phyloP scores from a whole-genome alignment of 2,797 vertebrate genomes.

The Onychomys torridus region DNA sequence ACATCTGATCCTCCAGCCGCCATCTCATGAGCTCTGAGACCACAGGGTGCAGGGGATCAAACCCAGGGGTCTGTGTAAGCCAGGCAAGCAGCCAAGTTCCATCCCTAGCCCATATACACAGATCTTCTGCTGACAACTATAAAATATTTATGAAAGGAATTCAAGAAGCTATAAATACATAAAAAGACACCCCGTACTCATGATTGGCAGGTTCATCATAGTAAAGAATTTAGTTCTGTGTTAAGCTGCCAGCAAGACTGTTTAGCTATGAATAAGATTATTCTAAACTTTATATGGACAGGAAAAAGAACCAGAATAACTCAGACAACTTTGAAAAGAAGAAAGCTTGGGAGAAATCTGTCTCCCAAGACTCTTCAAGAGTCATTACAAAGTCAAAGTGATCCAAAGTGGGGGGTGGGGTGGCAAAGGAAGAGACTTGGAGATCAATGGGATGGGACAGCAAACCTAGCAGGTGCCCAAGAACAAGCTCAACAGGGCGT shows the following conservation, averaged over 20 bases:
- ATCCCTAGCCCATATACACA: background rate
- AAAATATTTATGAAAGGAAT: constrained; percentile 14
- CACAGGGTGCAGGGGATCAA: background rate
- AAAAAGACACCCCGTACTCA: background rate
- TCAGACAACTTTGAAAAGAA: background rate
- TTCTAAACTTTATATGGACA: background rate
- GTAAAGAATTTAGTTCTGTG: background rate
- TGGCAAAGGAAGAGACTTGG: background rate
- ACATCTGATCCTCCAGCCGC: background rate
- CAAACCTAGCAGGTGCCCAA: background rate
- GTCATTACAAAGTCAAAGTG: background rate
- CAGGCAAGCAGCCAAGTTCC: background rate
- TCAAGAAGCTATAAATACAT: background rate
- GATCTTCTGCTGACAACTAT: background rate
- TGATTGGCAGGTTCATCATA: background rate
- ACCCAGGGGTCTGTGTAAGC: background rate
- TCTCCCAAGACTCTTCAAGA: background rate
- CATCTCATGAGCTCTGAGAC: background rate
- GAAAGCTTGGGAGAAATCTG: background rate
- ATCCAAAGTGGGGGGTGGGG: no score
- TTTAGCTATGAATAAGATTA: background rate
- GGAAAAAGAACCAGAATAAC: background rate
- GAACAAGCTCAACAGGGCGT: background rate
- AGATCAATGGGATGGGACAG: background rate
- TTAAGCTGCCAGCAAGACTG: background rate